A percentile compares a stretch with the other conserved stretches of the same genome.
phyloP scores from a whole-genome alignment of 2,888 invertebrate species.

The Timandra comae region DNA sequence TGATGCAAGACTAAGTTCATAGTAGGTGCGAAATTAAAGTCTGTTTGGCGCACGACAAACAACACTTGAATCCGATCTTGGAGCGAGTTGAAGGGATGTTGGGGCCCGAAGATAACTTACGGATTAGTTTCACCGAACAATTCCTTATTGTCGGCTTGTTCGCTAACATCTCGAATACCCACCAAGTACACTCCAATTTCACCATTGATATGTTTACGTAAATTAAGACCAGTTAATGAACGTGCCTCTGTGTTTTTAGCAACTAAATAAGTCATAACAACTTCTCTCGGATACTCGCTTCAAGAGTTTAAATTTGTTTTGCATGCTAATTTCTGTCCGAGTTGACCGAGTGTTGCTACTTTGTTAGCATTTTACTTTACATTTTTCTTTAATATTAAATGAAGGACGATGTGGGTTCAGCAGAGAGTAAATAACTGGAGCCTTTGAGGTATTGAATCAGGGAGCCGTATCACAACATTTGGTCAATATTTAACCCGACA shows the following conservation, averaged over 20 bases:
- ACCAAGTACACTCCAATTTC: conserved; percentile 11
- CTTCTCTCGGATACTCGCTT: conserved; percentile 10
- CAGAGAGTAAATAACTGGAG: conserved; percentile 9
- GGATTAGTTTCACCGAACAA: conserved; percentile 45
- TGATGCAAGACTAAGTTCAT: conserved; percentile 31
- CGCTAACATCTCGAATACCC: conserved; percentile 27
- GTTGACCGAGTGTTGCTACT: conserved; percentile 10
- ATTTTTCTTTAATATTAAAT: conserved; percentile 5
- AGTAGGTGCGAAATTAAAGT: conserved; percentile 45
- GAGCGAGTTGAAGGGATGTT: conserved; percentile 31
- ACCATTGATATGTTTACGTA: conserved; percentile 12
- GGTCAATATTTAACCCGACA: conserved; percentile 42
- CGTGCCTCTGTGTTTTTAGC: conserved; percentile 10
- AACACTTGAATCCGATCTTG: conserved; percentile 37
- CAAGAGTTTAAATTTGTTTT: conserved; percentile 15
- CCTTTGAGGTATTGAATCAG: conserved; percentile 18
- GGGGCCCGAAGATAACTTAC: conserved; percentile 37
- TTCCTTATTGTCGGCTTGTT: conserved; percentile 34
- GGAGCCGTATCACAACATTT: conserved; percentile 19
- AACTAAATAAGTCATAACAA: conserved; percentile 13
- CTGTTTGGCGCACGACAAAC: conserved; percentile 32
- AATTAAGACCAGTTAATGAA: conserved; percentile 7
- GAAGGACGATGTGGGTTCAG: conserved; percentile 6
- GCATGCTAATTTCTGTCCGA: conserved; percentile 11
- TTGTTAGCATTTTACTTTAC: conserved; percentile 7